Evolutionary conservation across 1,140 invertebrate genomes (phyloP), one percentile per base, ranked within the genome.

Genomic region (Neuroterus valhalla): DNA sequence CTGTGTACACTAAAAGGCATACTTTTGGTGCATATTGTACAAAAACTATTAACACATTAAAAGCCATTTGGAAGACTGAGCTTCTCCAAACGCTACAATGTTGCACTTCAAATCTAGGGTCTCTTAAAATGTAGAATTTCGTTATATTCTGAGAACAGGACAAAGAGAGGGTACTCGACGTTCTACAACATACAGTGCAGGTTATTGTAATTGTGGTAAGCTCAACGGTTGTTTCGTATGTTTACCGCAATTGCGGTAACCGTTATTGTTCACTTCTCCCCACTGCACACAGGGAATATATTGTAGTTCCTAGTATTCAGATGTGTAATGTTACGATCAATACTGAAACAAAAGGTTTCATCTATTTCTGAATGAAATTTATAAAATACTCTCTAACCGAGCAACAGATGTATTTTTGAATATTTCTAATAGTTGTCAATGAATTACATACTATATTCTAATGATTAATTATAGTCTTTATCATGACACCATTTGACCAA

Each of bases 181-280:
- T 23, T 26, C 55, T 62, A 26, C 55, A 62, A 62, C 55, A 31
- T 62, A 26, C 23, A 62, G 55, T 62, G 26, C 55, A 62, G 55
- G 55, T 62, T 62, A 62, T 62, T 62, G 55, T 62, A 62, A 62
- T 62, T 62, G 55, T 62, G 55, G 55, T 62, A 62, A 62, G 55
- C 55, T 62, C 23, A 31, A 62, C 31, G 55, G 55, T 62, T 62
- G 55, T 62, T 62, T 62, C 55, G 55, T 62, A 62, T 62, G 55
- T 62, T 62, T 62, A 62, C 55, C 55, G 55, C 55, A 62, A 62
- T 62, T 62, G 55, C 55, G 55, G 55, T 62, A 62, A 62, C 55
- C 23, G 55, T 62, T 62, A 62, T 62, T 62, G 55, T 62, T 62
- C 55, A 62, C 55, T 62, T 62, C 55, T 62, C 55, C 55, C 55